A percentile compares a stretch with the other conserved stretches of the same genome.
These are phyloP conservation scores for Rhysida immarginata DNA, from an alignment of 1,140 invertebrate genomes.

Conservation along the genomic window DNA sequence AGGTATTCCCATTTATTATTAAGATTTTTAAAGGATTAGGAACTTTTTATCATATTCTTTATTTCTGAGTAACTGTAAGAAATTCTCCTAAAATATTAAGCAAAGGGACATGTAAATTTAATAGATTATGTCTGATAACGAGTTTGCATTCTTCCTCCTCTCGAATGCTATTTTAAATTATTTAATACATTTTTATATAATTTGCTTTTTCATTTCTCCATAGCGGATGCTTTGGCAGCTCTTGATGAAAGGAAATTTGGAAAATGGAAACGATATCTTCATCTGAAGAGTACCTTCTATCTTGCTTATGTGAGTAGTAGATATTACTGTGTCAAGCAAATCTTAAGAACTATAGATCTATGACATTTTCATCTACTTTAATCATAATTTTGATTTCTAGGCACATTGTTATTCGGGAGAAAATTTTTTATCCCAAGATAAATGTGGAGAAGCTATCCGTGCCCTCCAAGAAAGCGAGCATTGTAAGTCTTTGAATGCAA, in stretches of 20 bases:
- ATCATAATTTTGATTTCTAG: conserved; percentile 25
- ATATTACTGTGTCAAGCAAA: conserved; percentile 10
- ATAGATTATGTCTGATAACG: too few relatives aligned
- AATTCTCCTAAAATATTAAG: too few relatives aligned
- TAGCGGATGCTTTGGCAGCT: conserved; percentile 38
- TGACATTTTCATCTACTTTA: conserved; percentile 4
- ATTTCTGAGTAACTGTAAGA: too few relatives aligned
- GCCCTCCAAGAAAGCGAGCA: conserved; percentile 45
- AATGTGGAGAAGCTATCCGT: conserved; percentile 52
- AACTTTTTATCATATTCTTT: conserved; percentile 6
- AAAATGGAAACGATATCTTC: conserved; percentile 53
- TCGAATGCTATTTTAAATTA: neutral
- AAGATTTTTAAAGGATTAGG: neutral
- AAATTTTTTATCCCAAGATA: conserved; percentile 45
- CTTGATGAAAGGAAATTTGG: conserved; percentile 39
- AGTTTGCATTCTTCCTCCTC: too few relatives aligned
- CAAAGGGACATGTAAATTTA: too few relatives aligned
- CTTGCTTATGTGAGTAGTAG: conserved; percentile 43
- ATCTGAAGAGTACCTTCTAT: conserved; percentile 48
- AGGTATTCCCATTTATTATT: conserved; percentile 26
- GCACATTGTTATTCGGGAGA: conserved; percentile 51
- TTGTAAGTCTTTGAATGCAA: conserved; percentile 26
- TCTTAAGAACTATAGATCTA: neutral
- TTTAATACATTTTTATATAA: neutral
- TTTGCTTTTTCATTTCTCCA: neutral